These are phyloP conservation scores for Aspidiotus destructor DNA, from an alignment of 2,888 invertebrate genomes.

Conservation along the genomic window DNA sequence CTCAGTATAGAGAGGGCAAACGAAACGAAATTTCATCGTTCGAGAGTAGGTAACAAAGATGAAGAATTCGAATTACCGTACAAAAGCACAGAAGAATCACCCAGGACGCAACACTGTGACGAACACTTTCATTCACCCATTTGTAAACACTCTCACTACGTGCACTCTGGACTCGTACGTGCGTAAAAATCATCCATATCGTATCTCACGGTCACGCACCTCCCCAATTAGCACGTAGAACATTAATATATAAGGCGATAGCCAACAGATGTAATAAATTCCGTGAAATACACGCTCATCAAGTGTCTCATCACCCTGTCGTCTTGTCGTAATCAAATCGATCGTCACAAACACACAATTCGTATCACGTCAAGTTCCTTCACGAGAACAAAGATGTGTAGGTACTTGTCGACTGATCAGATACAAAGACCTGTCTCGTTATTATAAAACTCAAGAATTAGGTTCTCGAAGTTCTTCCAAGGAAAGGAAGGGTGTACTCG, in stretches of 20 bases:
- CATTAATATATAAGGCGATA: neutral
- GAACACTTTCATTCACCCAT: too few relatives aligned
- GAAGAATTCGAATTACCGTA: too few relatives aligned
- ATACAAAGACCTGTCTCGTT: neutral
- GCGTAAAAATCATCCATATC: constrained; percentile 1
- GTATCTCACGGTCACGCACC: constrained; percentile 3
- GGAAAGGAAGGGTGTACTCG: too few relatives aligned
- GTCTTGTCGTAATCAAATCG: constrained; percentile 1
- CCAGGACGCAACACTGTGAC: too few relatives aligned
- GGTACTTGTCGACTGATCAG: too few relatives aligned
- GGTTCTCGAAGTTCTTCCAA: too few relatives aligned
- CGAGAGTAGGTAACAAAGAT: too few relatives aligned
- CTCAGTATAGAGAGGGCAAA: too few relatives aligned
- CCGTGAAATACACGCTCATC: neutral
- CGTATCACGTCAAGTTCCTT: constrained; percentile 2
- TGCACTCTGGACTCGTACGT: constrained; percentile 2
- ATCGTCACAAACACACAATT: neutral
- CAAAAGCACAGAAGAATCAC: too few relatives aligned
- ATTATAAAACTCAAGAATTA: too few relatives aligned
- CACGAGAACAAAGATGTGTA: neutral
- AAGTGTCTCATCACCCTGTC: neutral
- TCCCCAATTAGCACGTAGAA: neutral
- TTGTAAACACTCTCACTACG: neutral
- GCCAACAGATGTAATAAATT: constrained; percentile 1
- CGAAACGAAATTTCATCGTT: too few relatives aligned